These are phyloP conservation scores for Tyrannus savana DNA, from an alignment of 2,113 vertebrate species.

Conservation along the genomic window DNA sequence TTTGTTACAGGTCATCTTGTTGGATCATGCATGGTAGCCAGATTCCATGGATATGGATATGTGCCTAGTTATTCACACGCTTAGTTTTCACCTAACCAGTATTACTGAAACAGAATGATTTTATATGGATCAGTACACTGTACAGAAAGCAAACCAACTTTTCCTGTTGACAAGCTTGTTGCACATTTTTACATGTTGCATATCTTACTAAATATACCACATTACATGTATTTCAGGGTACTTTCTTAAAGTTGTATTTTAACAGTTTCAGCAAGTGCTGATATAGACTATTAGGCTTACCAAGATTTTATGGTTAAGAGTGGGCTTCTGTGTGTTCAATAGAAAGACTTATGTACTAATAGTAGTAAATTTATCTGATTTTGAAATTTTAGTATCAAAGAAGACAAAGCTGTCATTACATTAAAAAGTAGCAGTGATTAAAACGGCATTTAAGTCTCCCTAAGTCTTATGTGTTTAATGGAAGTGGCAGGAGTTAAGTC, in stretches of 20 bases:
- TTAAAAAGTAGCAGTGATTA: background rate
- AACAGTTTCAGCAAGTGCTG: background rate
- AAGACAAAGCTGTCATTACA: background rate
- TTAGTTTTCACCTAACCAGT: slow-evolving; percentile 10
- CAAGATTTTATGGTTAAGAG: background rate
- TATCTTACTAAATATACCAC: background rate
- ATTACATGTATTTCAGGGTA: background rate
- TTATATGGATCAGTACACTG: background rate
- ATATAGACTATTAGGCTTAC: background rate
- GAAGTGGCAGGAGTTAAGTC: background rate
- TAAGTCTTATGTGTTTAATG: background rate
- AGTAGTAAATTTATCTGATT: background rate
- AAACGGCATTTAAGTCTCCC: background rate
- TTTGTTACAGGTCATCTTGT: slow-evolving; percentile 42
- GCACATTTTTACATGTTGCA: background rate
- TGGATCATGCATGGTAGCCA: background rate
- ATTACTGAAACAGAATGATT: background rate
- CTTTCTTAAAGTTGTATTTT: background rate
- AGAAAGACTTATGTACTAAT: background rate
- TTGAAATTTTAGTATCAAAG: background rate
- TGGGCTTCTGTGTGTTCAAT: background rate
- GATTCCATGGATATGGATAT: background rate
- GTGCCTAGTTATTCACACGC: background rate
- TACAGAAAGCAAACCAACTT: slow-evolving; percentile 1
- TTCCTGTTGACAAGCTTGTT: background rate